phyloP scores from a whole-genome alignment of 2,113 vertebrate species.

The Siniperca knerii region DNA sequence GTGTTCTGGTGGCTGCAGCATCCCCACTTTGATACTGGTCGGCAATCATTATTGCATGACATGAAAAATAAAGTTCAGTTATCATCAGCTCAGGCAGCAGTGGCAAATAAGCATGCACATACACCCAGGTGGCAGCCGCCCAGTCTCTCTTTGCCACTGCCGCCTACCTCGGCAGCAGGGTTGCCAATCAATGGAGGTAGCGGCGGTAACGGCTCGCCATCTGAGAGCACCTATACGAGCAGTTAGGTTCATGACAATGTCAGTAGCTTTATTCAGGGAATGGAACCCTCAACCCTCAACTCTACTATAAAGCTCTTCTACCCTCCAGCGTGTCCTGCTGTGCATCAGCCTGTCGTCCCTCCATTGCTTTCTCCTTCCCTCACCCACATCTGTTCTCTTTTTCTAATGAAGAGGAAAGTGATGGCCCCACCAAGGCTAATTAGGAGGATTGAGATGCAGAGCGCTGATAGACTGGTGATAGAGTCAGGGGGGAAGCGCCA shows the following conservation, averaged over 20 bases:
- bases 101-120: too few species aligned
- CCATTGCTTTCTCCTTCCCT: conserved; percentile 18
- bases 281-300: conserved; percentile 2
- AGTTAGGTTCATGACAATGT: background rate
- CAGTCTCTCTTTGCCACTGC: background rate
- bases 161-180: background rate
- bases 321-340: background rate
- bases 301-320: background rate
- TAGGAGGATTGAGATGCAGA: conserved; percentile 47
- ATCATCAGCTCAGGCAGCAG: background rate
- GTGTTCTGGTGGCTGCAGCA: background rate
- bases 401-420: conserved; percentile 49
- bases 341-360: conserved; percentile 37
- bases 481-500: conserved; percentile 39
- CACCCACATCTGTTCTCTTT: conserved; percentile 55
- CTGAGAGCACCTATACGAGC: background rate
- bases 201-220: background rate
- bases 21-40: background rate
- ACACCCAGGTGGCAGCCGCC: background rate
- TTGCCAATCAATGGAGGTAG: background rate
- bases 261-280: background rate
- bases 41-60: background rate
- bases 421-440: conserved; percentile 66
- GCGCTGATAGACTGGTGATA: conserved; percentile 42
- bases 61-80: background rate